These are phyloP conservation scores for Thamnaconus septentrionalis DNA, from an alignment of 2,113 vertebrate species.

Conservation along the genomic window DNA sequence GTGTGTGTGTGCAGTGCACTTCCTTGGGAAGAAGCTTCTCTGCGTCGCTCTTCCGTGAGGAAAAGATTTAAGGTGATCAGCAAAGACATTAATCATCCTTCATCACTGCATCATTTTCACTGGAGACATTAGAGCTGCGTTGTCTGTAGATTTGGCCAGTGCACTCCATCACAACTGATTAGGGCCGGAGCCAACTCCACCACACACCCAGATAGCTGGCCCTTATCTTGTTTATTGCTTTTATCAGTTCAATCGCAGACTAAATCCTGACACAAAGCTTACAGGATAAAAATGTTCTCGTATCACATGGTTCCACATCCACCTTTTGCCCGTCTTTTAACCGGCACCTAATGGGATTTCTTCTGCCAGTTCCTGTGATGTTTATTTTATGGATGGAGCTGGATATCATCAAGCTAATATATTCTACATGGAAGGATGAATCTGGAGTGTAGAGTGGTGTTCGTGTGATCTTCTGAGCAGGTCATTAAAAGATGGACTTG, in stretches of 20 bases:
- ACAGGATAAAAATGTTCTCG: constrained; percentile 10
- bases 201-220: constrained; percentile 15
- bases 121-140: constrained; percentile 4
- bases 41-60: too few relatives aligned
- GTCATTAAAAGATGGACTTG: too few relatives aligned
- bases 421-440: too few relatives aligned
- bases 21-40: too few relatives aligned
- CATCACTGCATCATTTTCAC: constrained; percentile 7
- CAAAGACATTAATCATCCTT: too few relatives aligned
- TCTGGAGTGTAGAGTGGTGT: too few relatives aligned
- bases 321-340: background rate
- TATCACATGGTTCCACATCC: constrained; percentile 11
- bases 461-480: too few relatives aligned
- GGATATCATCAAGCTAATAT: too few relatives aligned
- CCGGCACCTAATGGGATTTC: background rate
- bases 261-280: constrained; percentile 20
- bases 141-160: constrained; percentile 9
- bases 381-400: too few relatives aligned
- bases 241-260: constrained; percentile 22
- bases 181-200: constrained; percentile 15
- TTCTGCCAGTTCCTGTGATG: too few relatives aligned
- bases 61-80: too few relatives aligned
- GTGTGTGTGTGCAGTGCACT: too few relatives aligned
- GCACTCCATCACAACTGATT: constrained; percentile 34
- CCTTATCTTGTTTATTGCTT: constrained; percentile 34